A percentile compares a stretch with the other conserved stretches of the same genome.
Evolutionary conservation across 1,140 invertebrate species (phyloP).

Genomic region (Scaptomyza graminum): DNA sequence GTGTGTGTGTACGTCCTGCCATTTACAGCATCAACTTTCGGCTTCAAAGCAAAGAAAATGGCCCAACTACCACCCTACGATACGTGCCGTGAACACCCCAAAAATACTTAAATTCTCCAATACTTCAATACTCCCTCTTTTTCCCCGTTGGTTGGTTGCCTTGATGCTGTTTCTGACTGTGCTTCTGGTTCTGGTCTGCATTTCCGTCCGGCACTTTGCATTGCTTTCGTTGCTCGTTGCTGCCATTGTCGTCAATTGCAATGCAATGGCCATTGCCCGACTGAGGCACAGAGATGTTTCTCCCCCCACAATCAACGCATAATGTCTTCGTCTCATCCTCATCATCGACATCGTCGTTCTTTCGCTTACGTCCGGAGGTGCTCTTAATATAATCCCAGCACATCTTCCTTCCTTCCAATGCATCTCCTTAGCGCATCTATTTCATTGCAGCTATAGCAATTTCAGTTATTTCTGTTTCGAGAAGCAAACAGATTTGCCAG

Average conservation of each 20-base stretch:
- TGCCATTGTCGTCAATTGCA: constrained; percentile 72
- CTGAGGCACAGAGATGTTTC: constrained; percentile 15
- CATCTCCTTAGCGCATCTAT: constrained; percentile 29
- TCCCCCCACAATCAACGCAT: constrained; percentile 41
- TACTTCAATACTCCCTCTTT: neutral
- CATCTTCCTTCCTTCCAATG: neutral
- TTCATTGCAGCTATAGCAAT: constrained; percentile 29
- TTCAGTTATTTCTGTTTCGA: constrained; percentile 36
- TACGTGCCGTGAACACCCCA: neutral
- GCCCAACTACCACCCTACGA: constrained; percentile 12
- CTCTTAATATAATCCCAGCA: constrained; percentile 10
- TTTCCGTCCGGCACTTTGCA: constrained; percentile 72
- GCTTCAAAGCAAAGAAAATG: constrained; percentile 60
- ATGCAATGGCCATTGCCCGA: constrained; percentile 60
- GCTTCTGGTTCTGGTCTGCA: constrained; percentile 43
- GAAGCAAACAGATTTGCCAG: constrained; percentile 11
- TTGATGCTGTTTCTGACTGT: constrained; percentile 1
- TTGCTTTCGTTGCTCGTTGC: constrained; percentile 29
- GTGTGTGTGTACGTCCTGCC: constrained; percentile 28
- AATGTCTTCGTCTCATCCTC: constrained; percentile 48
- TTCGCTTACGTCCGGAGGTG: constrained; percentile 10
- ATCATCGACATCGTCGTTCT: constrained; percentile 9
- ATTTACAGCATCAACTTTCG: constrained; percentile 60
- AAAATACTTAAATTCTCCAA: neutral
- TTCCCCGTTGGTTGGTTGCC: neutral